Evolutionary conservation across 2,888 invertebrate genomes (phyloP).

Genomic region (Drosophila acutilabella): DNA sequence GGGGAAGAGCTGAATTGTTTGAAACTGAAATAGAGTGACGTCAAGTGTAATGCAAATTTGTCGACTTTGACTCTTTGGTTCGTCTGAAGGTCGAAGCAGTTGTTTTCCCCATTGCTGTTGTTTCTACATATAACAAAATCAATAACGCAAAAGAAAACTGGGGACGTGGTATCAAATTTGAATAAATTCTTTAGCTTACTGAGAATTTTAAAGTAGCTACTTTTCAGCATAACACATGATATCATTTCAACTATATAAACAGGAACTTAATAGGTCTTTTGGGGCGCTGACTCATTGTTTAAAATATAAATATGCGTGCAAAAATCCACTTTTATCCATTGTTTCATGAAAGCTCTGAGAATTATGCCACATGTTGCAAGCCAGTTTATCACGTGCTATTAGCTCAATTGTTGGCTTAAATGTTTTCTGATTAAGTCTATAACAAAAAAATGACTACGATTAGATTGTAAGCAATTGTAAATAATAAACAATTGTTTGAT

Average conservation of each 20-base stretch:
- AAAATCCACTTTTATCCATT: background rate
- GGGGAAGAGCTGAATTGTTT: background rate
- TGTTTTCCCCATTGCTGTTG: constrained; percentile 4
- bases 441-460: constrained; percentile 16
- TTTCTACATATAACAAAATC: constrained; percentile 6
- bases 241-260: constrained; percentile 20
- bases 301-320: background rate
- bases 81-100: constrained; percentile 56
- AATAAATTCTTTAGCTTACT: background rate
- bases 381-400: constrained; percentile 18
- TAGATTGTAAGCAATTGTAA: constrained; percentile 38
- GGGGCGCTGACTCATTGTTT: constrained; percentile 36
- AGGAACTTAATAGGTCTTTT: constrained; percentile 18
- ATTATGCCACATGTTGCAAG: constrained; percentile 49
- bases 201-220: background rate
- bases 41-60: constrained; percentile 25
- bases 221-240: constrained; percentile 15
- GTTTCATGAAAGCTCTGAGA: constrained; percentile 35
- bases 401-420: background rate
- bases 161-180: background rate
- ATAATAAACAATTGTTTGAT: constrained; percentile 20
- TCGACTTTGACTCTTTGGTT: constrained; percentile 55
- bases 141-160: constrained; percentile 8
- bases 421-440: background rate
- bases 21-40: constrained; percentile 14